These are phyloP conservation scores for Solenodon paradoxus DNA, from an alignment of 2,113 vertebrate species.

Conservation along the genomic window DNA sequence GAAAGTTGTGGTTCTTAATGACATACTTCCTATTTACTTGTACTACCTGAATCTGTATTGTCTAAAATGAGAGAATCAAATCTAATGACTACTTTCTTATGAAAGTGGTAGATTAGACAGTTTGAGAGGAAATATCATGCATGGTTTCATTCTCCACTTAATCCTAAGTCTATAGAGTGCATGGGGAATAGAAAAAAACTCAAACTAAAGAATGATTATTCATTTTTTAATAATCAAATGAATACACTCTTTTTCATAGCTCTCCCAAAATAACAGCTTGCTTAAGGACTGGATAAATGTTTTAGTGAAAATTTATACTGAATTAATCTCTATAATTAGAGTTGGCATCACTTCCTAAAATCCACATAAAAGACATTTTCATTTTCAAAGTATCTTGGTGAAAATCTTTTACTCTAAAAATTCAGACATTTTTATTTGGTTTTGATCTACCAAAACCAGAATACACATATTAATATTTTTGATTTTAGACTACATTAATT, in stretches of 20 bases:
- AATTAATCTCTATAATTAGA: slow-evolving; percentile 5
- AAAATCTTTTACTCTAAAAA: slow-evolving; percentile 34
- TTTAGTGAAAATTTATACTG: neutral
- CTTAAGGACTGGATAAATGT: neutral
- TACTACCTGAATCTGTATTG: neutral
- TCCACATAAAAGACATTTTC: neutral
- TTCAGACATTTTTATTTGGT: neutral
- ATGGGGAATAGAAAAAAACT: neutral
- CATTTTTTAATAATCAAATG: neutral
- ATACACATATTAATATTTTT: neutral
- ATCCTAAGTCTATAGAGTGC: neutral
- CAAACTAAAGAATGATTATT: neutral
- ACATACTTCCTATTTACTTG: neutral
- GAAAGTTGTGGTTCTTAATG: neutral
- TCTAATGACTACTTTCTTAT: neutral
- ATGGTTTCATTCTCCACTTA: neutral
- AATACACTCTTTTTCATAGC: neutral
- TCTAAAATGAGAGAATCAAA: neutral
- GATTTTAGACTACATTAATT: neutral
- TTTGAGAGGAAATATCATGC: neutral
- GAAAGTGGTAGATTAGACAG: neutral
- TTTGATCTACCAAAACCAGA: neutral
- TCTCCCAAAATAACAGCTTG: neutral
- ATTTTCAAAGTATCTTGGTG: neutral
- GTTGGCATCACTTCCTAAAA: neutral